These are phyloP conservation scores for Automeris io DNA, from an alignment of 2,888 invertebrate genomes.

Conservation along the genomic window DNA sequence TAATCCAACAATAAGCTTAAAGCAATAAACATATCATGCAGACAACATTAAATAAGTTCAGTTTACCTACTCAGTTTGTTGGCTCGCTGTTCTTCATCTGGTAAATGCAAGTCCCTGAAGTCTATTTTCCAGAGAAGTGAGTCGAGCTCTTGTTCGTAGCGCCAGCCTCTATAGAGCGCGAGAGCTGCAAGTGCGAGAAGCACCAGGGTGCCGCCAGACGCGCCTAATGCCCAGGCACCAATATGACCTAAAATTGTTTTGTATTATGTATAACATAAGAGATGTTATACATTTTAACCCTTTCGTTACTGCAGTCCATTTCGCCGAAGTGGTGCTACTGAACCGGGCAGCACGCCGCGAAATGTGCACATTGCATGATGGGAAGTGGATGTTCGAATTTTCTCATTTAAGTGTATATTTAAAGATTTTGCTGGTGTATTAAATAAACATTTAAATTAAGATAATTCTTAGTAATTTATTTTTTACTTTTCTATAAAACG, in stretches of 20 bases:
- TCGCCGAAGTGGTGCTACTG: no score
- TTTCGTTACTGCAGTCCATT: no score
- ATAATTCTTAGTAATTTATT: no score
- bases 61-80: conserved; percentile 77
- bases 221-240: conserved; percentile 87
- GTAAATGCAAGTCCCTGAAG: conserved; percentile 89
- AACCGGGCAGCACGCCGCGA: no score
- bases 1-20: neutral
- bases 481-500: no score
- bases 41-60: conserved; percentile 60
- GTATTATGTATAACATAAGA: no score
- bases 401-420: no score
- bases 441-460: no score
- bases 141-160: conserved; percentile 95
- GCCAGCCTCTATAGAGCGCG: conserved; percentile 92
- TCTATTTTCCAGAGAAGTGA: conserved; percentile 96
- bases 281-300: no score
- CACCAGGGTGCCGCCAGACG: conserved; percentile 85
- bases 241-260: conserved; percentile 84
- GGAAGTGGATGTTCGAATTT: no score
- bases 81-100: conserved; percentile 63
- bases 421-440: no score
- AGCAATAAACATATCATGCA: conserved; percentile 33
- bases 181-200: conserved; percentile 84
- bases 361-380: no score